Conservation (phyloP, 2,888 invertebrate species). For the Colostygia pectinataria region DNA sequence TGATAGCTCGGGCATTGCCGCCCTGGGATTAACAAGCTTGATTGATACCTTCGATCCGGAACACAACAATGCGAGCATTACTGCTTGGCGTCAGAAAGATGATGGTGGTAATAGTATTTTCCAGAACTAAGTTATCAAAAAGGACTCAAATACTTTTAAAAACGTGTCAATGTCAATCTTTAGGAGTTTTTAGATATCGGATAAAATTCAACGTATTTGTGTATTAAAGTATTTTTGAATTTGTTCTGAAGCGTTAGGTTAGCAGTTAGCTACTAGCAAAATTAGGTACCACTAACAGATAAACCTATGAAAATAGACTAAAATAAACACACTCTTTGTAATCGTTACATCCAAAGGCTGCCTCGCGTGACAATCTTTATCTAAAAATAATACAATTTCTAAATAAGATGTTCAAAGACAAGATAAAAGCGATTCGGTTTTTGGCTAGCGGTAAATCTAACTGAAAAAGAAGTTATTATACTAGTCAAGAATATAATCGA, state of each 20-base stretch:
- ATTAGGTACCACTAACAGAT: slow-evolving; percentile 7
- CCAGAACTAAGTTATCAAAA: no score
- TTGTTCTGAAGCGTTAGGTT: slow-evolving; percentile 5
- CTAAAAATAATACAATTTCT: neutral
- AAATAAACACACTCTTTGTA: neutral
- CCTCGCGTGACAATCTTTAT: slow-evolving; percentile 1
- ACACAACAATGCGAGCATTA: no score
- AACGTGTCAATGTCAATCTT: no score
- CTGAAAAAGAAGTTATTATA: neutral
- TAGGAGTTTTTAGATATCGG: neutral
- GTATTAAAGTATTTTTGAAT: slow-evolving; percentile 10
- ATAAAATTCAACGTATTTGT: slow-evolving; percentile 11
- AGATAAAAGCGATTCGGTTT: slow-evolving; percentile 1
- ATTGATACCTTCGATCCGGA: no score
- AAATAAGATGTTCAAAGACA: neutral
- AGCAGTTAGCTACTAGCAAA: slow-evolving; percentile 10
- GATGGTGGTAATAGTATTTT: no score
- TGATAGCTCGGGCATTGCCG: no score
- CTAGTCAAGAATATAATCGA: no score
- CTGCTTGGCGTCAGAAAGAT: no score
- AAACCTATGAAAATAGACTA: slow-evolving; percentile 2
- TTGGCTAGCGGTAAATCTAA: neutral
- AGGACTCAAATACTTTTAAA: no score
- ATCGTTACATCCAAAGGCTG: slow-evolving; percentile 6
- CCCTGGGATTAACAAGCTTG: no score